Percentiles rank a stretch among this genome's conserved stretches.
phyloP scores from a whole-genome alignment of 2,797 vertebrate species.

The Crocidura indochinensis region DNA sequence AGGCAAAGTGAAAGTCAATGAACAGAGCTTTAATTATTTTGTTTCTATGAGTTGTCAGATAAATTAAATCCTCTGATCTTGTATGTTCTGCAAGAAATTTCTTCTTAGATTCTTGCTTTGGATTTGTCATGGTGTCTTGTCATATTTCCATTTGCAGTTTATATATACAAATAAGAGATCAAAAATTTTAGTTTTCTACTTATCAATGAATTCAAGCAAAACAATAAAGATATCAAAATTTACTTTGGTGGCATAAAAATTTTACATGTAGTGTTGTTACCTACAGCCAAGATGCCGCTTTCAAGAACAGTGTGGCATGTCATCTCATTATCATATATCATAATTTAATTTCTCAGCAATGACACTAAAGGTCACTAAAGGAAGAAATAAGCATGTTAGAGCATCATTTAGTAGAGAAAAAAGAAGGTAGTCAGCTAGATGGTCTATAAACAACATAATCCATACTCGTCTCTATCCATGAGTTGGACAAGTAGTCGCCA shows the following conservation, averaged over 20 bases:
- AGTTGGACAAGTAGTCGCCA: background rate
- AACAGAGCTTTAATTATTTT: constrained; percentile 44
- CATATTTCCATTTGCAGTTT: constrained; percentile 35
- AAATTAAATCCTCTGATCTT: constrained; percentile 64
- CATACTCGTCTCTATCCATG: background rate
- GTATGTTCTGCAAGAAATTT: constrained; percentile 56
- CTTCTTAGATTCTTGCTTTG: constrained; percentile 17
- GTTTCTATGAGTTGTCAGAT: constrained; percentile 24
- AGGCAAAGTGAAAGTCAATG: background rate
- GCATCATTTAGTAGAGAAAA: constrained; percentile 22
- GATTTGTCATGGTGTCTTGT: constrained; percentile 12
- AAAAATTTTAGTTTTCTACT: constrained; percentile 35
- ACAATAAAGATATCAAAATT: constrained; percentile 56
- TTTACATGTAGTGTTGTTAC: background rate
- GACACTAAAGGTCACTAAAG: background rate
- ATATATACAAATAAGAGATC: constrained; percentile 33
- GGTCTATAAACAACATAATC: background rate
- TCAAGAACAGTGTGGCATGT: background rate
- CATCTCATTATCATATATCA: background rate
- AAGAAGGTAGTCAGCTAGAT: background rate
- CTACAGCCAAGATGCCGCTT: background rate
- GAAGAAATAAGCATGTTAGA: background rate
- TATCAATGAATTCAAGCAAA: constrained; percentile 48
- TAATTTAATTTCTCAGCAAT: background rate
- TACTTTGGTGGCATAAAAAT: constrained; percentile 13